A percentile compares a stretch with the other conserved stretches of the same genome.
These are phyloP conservation scores for Noctua janthina DNA, from an alignment of 2,888 invertebrate genomes.

Conservation along the genomic window DNA sequence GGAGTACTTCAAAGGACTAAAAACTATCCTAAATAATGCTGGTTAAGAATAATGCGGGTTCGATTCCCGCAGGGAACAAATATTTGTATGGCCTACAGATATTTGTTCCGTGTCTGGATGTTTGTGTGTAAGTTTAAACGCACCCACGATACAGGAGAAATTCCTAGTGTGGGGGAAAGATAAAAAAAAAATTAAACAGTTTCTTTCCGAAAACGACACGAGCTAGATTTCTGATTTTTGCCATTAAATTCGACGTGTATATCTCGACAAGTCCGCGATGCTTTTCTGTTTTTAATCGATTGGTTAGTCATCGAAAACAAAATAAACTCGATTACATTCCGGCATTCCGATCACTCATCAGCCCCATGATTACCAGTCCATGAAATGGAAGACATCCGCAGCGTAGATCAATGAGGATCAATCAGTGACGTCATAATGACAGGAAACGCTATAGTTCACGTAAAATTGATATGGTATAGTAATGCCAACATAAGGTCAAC, in stretches of 20 bases:
- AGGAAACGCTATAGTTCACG: slow-evolving; percentile 79
- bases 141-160: too few species aligned
- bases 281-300: neutral
- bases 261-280: neutral
- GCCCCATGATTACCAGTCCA: slow-evolving; percentile 38
- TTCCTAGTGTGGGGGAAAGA: too few species aligned
- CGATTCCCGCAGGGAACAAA: too few species aligned
- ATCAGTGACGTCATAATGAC: slow-evolving; percentile 75
- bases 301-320: slow-evolving; percentile 5
- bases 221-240: neutral
- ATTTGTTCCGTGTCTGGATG: too few species aligned
- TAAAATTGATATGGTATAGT: slow-evolving; percentile 70
- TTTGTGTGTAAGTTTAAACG: too few species aligned
- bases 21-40: neutral
- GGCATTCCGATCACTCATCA: slow-evolving; percentile 26
- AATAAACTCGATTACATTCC: slow-evolving; percentile 17
- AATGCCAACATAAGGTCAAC: slow-evolving; percentile 72
- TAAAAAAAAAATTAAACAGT: too few species aligned
- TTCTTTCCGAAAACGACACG: too few species aligned
- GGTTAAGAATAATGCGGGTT: neutral
- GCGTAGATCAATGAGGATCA: slow-evolving; percentile 49
- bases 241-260: neutral
- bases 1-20: neutral
- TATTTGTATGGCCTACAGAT: too few species aligned
- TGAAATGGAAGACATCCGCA: slow-evolving; percentile 60